A percentile compares a stretch with the other conserved stretches of the same genome.
Evolutionary conservation across 2,888 invertebrate genomes (phyloP).

Genomic region (Pharmacophagus antenor): DNA sequence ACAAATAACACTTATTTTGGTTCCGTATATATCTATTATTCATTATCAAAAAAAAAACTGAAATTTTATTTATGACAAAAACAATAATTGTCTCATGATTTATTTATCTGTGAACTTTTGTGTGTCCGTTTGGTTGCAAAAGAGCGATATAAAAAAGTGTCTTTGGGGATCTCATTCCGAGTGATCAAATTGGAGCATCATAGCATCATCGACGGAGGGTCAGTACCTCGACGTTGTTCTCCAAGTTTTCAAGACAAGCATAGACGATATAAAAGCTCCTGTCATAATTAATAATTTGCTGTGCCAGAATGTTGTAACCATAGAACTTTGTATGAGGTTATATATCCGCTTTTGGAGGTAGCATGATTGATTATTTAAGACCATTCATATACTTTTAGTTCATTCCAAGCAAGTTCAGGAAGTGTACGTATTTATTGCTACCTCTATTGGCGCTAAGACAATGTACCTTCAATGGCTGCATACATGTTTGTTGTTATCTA

Average conservation of each 20-base stretch:
- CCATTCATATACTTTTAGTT: too few relatives aligned
- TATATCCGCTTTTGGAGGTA: not conserved
- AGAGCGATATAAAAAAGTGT: too few relatives aligned
- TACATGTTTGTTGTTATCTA: too few relatives aligned
- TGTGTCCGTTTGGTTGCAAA: not conserved
- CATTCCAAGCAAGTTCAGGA: not conserved
- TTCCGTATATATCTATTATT: too few relatives aligned
- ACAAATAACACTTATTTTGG: too few relatives aligned
- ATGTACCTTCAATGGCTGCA: too few relatives aligned
- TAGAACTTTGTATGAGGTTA: not conserved
- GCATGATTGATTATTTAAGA: too few relatives aligned
- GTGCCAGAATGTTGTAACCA: not conserved
- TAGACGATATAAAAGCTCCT: not conserved
- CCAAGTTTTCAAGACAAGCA: not conserved
- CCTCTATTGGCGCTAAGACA: not conserved
- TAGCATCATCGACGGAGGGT: too few relatives aligned
- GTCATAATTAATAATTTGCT: too few relatives aligned
- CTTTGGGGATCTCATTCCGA: too few relatives aligned
- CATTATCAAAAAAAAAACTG: not conserved
- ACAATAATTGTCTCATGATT: not conserved
- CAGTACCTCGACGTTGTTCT: too few relatives aligned
- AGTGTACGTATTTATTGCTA: not conserved
- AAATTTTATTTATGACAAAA: not conserved
- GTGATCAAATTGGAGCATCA: too few relatives aligned
- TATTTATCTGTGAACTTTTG: not conserved